Percentiles rank a stretch among this genome's conserved stretches.
phyloP scores from a whole-genome alignment of 2,797 vertebrate genomes.

The Discoglossus pictus region DNA sequence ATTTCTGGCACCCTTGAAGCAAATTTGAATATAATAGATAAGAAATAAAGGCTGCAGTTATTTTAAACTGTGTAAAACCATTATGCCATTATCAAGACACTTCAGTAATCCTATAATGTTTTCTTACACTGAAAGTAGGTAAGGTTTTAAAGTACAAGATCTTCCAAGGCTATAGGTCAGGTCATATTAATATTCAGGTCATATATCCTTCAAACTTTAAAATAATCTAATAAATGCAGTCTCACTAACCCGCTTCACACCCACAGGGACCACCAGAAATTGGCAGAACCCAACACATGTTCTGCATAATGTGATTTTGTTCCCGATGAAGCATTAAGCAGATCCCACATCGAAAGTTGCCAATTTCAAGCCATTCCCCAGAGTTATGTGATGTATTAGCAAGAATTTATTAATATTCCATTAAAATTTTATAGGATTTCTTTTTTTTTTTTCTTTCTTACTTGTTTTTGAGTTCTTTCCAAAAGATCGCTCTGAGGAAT shows the following conservation, averaged over 20 bases:
- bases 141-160: not conserved
- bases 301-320: slow-evolving; percentile 49
- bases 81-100: no score
- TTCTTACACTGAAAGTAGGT: no score
- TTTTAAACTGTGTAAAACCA: no score
- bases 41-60: no score
- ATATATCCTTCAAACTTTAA: slow-evolving; percentile 13
- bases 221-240: slow-evolving; percentile 37
- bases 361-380: slow-evolving; percentile 42
- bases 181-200: slow-evolving; percentile 7
- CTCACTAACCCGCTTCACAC: slow-evolving; percentile 30
- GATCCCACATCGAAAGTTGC: slow-evolving; percentile 35
- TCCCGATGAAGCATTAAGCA: slow-evolving; percentile 48
- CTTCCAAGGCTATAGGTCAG: not conserved
- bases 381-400: slow-evolving; percentile 45
- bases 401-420: slow-evolving; percentile 50
- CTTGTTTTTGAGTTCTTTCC: slow-evolving; percentile 21
- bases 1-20: no score
- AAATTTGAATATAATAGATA: no score
- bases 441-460: not conserved
- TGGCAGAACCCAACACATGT: slow-evolving; percentile 48
- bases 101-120: no score
- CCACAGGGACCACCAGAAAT: slow-evolving; percentile 36
- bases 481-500: slow-evolving; percentile 19
- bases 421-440: slow-evolving; percentile 39